Base-by-base conservation (phyloP, 2,113 vertebrate genomes). In the Dunckerocampus dactyliophorus region DNA sequence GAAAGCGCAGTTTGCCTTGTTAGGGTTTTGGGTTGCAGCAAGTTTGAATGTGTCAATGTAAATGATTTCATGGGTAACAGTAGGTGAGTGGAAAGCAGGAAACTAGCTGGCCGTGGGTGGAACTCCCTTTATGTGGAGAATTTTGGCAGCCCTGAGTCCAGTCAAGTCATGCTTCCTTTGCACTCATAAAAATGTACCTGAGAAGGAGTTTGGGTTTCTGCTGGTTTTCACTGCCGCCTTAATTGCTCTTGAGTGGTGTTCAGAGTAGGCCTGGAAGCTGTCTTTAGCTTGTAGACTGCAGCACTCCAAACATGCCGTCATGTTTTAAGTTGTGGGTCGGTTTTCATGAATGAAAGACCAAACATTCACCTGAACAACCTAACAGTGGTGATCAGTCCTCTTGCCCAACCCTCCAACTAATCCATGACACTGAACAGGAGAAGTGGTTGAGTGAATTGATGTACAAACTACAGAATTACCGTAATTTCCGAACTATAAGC, bases 171-270 rank as follows among this genome's bases (percentile, higher is more conserved):
- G 49, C 78, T 85, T 70, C 66, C 81, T 87, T 87, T 75, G 51
- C 51, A 75, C 72, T 81, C 71, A 53, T 89, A 83, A 89, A 82
- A 81, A 72, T 21, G 21, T 84, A 89, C 88, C 87, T 89, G 84
- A 82, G 77, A 75, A 61, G 8, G 65, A 76, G 75, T 78, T 84
- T 72, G 28, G 49, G 62, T 70, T 84, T 80, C 73, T 77, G 74
- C 64, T 80, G 72, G 74, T 78, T 80, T 74, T 83, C 52, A 62
- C 66, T 59, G 45, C 46, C 46, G 47, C 61, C 42, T 62, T 83
- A 84, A 88, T 82, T 88, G 77, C 71, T 80, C 67, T 65, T 85
- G 75, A 80, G 57, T 68, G 57, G 53, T 49, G 48, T 77, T 83
- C 74, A 85, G 77, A 82, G 74, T 53, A 80, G 78, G 76, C 62